These are phyloP conservation scores for Myodes glareolus DNA, from an alignment of 2,113 vertebrate genomes.

Conservation along the genomic window DNA sequence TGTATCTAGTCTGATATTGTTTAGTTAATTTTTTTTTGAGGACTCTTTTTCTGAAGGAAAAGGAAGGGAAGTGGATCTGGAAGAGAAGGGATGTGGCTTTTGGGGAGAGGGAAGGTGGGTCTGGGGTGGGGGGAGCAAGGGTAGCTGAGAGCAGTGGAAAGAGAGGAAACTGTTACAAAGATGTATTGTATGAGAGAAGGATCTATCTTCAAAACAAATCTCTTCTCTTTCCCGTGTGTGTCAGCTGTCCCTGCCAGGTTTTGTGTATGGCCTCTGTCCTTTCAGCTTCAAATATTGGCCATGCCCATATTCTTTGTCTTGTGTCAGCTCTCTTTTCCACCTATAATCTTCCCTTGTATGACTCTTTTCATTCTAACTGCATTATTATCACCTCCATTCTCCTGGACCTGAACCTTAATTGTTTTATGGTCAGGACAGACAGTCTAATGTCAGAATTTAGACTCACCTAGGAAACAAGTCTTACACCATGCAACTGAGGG, in stretches of 20 bases:
- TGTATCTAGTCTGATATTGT: background rate
- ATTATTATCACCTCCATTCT: background rate
- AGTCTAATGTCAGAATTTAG: background rate
- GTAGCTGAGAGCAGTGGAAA: background rate
- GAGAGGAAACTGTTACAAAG: background rate
- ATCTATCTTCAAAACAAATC: background rate
- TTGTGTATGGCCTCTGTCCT: background rate
- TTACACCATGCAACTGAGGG: background rate
- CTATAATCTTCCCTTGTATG: background rate
- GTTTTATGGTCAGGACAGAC: background rate
- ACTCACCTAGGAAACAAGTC: background rate
- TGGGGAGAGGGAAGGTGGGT: background rate
- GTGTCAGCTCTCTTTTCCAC: background rate
- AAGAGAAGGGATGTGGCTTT: too few relatives aligned
- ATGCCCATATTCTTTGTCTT: background rate
- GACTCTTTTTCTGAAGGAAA: background rate
- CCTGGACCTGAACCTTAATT: background rate
- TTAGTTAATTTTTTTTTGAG: background rate
- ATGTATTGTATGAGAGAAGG: background rate
- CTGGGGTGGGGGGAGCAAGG: background rate
- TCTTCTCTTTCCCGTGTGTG: background rate
- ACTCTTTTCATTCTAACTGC: background rate
- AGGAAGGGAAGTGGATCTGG: too few relatives aligned
- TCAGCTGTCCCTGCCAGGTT: background rate
- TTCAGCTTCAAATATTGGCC: too few relatives aligned